Percentiles rank a stretch among this genome's conserved stretches.
Conservation (phyloP, 2,888 invertebrate genomes). For the Apotomis capreana region DNA sequence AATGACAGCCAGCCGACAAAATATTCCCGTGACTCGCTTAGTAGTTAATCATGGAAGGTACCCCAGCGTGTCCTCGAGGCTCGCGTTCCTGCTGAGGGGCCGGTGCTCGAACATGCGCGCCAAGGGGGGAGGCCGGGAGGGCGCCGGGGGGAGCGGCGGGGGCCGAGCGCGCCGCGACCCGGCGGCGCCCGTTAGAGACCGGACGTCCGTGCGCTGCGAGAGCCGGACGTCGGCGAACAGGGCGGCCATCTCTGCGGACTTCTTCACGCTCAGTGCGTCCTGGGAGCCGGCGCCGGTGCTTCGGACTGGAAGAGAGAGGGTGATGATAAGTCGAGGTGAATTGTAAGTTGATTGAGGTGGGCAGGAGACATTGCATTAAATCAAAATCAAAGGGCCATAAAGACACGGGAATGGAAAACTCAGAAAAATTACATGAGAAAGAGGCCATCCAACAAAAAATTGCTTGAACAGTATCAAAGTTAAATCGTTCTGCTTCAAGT, state of each 20-base stretch:
- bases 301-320: conserved; percentile 60
- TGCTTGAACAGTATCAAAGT: no score
- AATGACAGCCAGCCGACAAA: conserved; percentile 36
- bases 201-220: conserved; percentile 87
- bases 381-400: no score
- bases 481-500: no score
- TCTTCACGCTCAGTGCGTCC: conserved; percentile 92
- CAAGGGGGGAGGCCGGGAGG: conserved; percentile 55
- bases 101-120: conserved; percentile 70
- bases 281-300: conserved; percentile 81
- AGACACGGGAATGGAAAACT: no score
- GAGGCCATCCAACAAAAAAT: no score
- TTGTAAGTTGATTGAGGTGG: no score
- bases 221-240: conserved; percentile 90
- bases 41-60: conserved; percentile 79
- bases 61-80: conserved; percentile 85
- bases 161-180: conserved; percentile 59
- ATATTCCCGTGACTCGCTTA: conserved; percentile 35
- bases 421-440: no score
- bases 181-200: conserved; percentile 62
- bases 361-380: no score
- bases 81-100: conserved; percentile 76
- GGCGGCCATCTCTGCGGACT: conserved; percentile 94
- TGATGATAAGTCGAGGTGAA: neutral
- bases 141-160: conserved; percentile 52